These are phyloP conservation scores for Ormyrus labotus DNA, from an alignment of 2,888 invertebrate genomes.

Conservation along the genomic window DNA sequence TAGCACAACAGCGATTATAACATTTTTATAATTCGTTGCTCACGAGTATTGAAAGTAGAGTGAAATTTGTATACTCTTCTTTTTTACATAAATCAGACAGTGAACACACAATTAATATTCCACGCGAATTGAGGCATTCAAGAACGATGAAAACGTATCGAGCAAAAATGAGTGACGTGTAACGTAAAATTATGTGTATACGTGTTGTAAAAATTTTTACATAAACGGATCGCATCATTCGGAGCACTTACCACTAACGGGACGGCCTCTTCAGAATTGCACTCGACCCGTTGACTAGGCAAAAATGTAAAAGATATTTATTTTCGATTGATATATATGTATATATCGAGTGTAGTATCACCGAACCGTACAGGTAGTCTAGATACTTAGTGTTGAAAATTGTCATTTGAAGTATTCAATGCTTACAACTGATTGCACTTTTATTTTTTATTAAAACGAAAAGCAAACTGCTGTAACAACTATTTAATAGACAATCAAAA, in stretches of 20 bases:
- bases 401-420: slow-evolving; percentile 19
- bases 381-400: slow-evolving; percentile 33
- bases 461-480: background rate
- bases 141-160: slow-evolving; percentile 63
- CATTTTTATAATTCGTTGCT: slow-evolving; percentile 41
- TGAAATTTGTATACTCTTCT: slow-evolving; percentile 17
- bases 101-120: slow-evolving; percentile 61
- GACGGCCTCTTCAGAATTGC: slow-evolving; percentile 61
- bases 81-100: slow-evolving; percentile 37
- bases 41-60: slow-evolving; percentile 25
- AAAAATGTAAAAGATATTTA: slow-evolving; percentile 63
- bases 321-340: slow-evolving; percentile 39
- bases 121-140: slow-evolving; percentile 60
- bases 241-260: slow-evolving; percentile 66
- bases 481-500: slow-evolving; percentile 27
- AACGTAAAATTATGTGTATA: slow-evolving; percentile 23
- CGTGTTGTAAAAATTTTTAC: slow-evolving; percentile 57
- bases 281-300: slow-evolving; percentile 71
- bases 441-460: background rate
- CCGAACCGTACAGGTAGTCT: slow-evolving; percentile 48
- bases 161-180: slow-evolving; percentile 56
- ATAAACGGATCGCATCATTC: slow-evolving; percentile 60
- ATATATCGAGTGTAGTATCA: slow-evolving; percentile 57
- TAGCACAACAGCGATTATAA: slow-evolving; percentile 10
- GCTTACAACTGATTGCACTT: slow-evolving; percentile 6